Percentiles rank a stretch among this genome's conserved stretches.
phyloP scores from a whole-genome alignment of 2,797 vertebrate species.

The Tragelaphus oryx region DNA sequence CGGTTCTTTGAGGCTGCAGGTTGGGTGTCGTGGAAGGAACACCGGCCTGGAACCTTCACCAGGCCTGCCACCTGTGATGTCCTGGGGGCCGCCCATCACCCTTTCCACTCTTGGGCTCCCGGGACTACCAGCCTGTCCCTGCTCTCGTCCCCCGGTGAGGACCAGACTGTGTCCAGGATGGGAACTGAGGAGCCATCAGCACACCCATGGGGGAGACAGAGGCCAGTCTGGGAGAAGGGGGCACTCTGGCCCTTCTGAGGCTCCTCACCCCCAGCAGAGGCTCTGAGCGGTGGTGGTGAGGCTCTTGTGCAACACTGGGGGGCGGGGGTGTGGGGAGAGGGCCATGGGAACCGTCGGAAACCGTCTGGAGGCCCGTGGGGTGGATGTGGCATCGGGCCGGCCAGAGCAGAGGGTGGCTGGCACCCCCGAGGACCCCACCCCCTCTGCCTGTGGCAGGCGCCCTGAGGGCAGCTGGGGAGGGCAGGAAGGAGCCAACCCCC shows the following conservation, averaged over 20 bases:
- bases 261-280: background rate
- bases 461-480: background rate
- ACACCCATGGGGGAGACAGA: background rate
- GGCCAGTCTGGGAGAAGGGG: background rate
- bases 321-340: no score
- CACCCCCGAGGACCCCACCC: background rate
- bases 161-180: background rate
- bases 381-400: rapidly evolving
- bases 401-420: rapidly evolving
- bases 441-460: background rate
- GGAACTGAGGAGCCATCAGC: background rate
- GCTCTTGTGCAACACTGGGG: background rate
- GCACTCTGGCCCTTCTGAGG: background rate
- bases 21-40: background rate
- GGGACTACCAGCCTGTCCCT: background rate
- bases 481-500: background rate
- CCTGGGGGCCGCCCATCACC: no score
- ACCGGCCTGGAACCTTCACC: rapidly evolving
- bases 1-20: background rate
- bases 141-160: background rate
- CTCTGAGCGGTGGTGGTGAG: background rate
- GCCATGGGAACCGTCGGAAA: rapidly evolving
- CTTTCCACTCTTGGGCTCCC: background rate
- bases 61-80: rapidly evolving
- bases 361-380: rapidly evolving